Evolutionary conservation across 2,113 vertebrate genomes (phyloP).

Genomic region (Notarius quadriscutis): DNA sequence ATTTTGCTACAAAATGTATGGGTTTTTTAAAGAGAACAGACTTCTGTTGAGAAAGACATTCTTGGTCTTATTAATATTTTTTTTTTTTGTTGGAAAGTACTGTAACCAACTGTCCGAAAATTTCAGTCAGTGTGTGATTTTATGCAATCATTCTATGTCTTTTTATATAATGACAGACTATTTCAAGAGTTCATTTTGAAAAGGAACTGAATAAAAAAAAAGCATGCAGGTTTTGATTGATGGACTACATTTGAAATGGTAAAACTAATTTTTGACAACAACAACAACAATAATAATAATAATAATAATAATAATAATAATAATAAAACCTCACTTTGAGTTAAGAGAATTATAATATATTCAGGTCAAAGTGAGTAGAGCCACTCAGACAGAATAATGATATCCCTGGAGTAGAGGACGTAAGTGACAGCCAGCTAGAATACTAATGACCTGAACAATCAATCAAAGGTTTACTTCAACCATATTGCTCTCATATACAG

Average conservation of each 20-base stretch:
- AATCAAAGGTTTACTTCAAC: constrained; percentile 17
- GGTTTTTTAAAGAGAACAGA: not conserved
- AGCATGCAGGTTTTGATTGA: not conserved
- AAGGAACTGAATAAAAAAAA: not conserved
- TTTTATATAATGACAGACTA: constrained; percentile 7
- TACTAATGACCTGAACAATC: constrained; percentile 27
- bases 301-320: not conserved
- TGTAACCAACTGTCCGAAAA: not conserved
- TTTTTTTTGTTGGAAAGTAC: not conserved
- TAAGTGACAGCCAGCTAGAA: constrained; percentile 7
- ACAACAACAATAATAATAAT: not conserved
- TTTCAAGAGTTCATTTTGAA: not conserved
- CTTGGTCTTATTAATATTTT: not conserved
- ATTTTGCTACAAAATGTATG: no score
- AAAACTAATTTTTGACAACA: not conserved
- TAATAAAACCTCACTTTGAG: not conserved
- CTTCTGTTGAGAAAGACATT: not conserved
- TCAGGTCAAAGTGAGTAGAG: constrained; percentile 4
- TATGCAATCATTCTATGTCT: not conserved
- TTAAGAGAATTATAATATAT: constrained; percentile 18
- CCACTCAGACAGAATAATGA: constrained; percentile 33
- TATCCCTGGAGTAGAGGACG: constrained; percentile 21
- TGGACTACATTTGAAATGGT: not conserved
- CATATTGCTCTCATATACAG: not conserved
- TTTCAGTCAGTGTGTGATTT: not conserved